phyloP scores from a whole-genome alignment of 2,888 invertebrate species.

The Oscheius sp. region DNA sequence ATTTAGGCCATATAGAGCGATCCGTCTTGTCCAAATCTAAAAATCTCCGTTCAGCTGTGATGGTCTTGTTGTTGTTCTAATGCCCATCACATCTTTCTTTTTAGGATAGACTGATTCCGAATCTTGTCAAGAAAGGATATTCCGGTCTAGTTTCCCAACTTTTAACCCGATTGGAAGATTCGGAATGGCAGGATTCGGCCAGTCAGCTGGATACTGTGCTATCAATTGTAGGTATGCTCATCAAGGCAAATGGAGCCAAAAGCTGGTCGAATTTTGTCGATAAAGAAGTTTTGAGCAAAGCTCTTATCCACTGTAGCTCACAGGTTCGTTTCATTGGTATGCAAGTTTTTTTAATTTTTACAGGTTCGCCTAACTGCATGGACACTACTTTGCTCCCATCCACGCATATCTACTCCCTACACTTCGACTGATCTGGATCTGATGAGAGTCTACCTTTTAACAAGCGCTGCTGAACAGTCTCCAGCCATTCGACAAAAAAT shows the following conservation, averaged over 20 bases:
- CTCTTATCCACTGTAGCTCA: slow-evolving; percentile 22
- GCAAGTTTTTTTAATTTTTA: neutral
- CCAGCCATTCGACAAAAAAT: slow-evolving; percentile 50
- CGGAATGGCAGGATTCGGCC: neutral
- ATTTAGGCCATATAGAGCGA: neutral
- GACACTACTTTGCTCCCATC: slow-evolving; percentile 51
- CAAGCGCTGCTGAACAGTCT: slow-evolving; percentile 51
- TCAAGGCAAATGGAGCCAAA: slow-evolving; percentile 12
- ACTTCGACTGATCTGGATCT: slow-evolving; percentile 41
- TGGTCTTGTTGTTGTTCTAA: slow-evolving; percentile 8
- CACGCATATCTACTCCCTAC: slow-evolving; percentile 43
- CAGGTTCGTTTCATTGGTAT: neutral
- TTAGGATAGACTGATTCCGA: slow-evolving; percentile 34
- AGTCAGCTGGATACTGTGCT: slow-evolving; percentile 8
- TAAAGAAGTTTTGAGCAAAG: neutral
- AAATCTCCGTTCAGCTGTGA: slow-evolving; percentile 29
- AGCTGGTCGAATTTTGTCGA: slow-evolving; percentile 16
- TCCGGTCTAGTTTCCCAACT: neutral
- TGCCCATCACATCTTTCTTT: slow-evolving; percentile 8
- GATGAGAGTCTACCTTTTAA: slow-evolving; percentile 46
- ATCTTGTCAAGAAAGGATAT: slow-evolving; percentile 18
- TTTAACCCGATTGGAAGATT: neutral
- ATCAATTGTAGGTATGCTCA: slow-evolving; percentile 7
- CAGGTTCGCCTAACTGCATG: slow-evolving; percentile 55
- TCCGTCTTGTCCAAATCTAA: neutral